These are phyloP conservation scores for Protobothrops flavoviridis DNA, from an alignment of 2,113 vertebrate genomes.

Conservation along the genomic window DNA sequence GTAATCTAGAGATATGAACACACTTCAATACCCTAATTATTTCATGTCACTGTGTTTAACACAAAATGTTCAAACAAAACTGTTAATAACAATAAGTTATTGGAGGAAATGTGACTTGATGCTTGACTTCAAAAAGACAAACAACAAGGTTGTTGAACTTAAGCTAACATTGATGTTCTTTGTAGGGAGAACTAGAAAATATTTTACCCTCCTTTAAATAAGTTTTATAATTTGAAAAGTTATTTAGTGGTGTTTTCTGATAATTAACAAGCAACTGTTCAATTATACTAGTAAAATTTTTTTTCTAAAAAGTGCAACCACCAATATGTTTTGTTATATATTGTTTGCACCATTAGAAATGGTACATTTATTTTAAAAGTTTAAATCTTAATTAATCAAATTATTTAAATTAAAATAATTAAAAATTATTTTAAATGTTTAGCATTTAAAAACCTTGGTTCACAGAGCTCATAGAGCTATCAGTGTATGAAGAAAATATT, in stretches of 20 bases:
- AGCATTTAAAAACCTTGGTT: not conserved
- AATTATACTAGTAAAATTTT: conserved; percentile 5
- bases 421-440: not conserved
- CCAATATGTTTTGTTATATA: not conserved
- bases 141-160: not conserved
- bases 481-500: not conserved
- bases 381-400: no score
- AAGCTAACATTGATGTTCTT: not conserved
- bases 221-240: not conserved
- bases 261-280: conserved; percentile 20
- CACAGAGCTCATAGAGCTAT: not conserved
- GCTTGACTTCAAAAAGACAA: not conserved
- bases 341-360: conserved; percentile 18
- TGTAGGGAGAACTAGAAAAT: not conserved
- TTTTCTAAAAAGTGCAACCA: not conserved
- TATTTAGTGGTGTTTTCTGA: not conserved
- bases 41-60: not conserved
- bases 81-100: not conserved
- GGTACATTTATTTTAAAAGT: not conserved
- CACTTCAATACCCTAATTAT: not conserved
- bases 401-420: not conserved
- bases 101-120: not conserved
- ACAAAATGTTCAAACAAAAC: not conserved
- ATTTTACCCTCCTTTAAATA: not conserved
- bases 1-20: not conserved